Evolutionary conservation across 2,113 vertebrate genomes (phyloP).

Genomic region (Scopus umbretta): DNA sequence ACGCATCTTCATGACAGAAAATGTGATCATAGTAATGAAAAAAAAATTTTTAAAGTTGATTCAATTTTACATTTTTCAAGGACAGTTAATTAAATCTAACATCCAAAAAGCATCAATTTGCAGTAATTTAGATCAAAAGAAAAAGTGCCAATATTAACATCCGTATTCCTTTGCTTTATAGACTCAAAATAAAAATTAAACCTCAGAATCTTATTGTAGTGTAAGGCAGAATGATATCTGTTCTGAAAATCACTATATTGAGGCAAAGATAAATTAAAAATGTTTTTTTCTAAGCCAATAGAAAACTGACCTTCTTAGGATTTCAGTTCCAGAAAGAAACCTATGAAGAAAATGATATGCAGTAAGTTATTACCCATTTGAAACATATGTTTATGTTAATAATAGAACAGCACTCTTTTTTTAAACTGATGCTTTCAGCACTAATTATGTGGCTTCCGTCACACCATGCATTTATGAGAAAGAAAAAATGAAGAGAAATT

Average conservation of each 20-base stretch:
- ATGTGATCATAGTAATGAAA: neutral
- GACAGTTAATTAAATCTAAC: neutral
- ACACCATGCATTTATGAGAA: neutral
- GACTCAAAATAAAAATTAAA: neutral
- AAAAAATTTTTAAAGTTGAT: neutral
- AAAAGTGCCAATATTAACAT: neutral
- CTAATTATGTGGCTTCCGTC: neutral
- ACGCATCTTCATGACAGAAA: neutral
- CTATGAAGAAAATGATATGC: neutral
- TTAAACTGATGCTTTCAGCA: neutral
- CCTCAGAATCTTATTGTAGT: neutral
- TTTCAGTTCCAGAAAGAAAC: neutral
- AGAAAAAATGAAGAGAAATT: neutral
- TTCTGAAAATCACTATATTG: neutral
- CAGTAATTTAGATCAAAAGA: neutral
- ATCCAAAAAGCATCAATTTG: neutral
- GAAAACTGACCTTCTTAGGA: neutral
- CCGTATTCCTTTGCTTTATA: neutral
- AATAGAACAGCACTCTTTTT: neutral
- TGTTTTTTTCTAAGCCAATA: neutral
- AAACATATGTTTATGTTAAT: neutral
- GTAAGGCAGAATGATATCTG: neutral
- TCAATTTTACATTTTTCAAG: neutral
- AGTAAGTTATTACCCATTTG: neutral
- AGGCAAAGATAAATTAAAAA: neutral